Base-by-base conservation (phyloP, 2,888 invertebrate species). In the Spilosoma lubricipeda region DNA sequence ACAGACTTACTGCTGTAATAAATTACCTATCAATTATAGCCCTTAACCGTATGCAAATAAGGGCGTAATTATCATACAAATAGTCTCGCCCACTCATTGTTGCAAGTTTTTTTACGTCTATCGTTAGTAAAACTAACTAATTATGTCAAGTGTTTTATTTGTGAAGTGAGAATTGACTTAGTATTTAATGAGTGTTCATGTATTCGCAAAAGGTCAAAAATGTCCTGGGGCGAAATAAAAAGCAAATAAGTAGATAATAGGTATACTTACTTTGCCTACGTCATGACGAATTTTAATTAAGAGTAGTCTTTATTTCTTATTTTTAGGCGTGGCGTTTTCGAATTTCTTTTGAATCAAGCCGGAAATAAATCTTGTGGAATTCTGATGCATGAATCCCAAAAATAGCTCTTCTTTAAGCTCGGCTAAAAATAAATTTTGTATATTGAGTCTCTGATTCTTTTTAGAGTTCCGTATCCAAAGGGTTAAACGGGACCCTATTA, bases 121-220 rank as follows among this genome's bases (percentile, higher is more conserved):
- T 52, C 78, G 90, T 94, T 92, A 92, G 85, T 92, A 93, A 93
- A 93, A 92, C 92, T 91, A 88, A 86, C 89, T 93, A 91, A 92
- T 93, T 93, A 93, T 93, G 93, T 88, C 13, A 65, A 66, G 52
- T 42, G 39, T 91, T 91, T 90, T 89, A 86, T 85, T 77, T 39
- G 15, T 71, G 65, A 68, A 75, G 73, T 72, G 73, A 78, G 85
- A 72, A 56, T 30, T 72, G 30, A 39, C 27, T 70, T 39, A 59
- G 39, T 20, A 70, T 39, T 36, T 3, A n/a, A 33, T 39, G 15
- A n/a, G n/a, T 18, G n/a, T 56, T 56, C 52, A n/a, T 23, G 7
- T 63, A 13, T 59, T 30, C 7, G 30, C 18, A 18, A 63, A 30
- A 30, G 63, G 7, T 30, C 30, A 63, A 18, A 7, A 18, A 63